Evolutionary conservation across 2,113 vertebrate species (phyloP), one percentile per base, ranked within the genome.

Genomic region (Harpagus bidentatus): DNA sequence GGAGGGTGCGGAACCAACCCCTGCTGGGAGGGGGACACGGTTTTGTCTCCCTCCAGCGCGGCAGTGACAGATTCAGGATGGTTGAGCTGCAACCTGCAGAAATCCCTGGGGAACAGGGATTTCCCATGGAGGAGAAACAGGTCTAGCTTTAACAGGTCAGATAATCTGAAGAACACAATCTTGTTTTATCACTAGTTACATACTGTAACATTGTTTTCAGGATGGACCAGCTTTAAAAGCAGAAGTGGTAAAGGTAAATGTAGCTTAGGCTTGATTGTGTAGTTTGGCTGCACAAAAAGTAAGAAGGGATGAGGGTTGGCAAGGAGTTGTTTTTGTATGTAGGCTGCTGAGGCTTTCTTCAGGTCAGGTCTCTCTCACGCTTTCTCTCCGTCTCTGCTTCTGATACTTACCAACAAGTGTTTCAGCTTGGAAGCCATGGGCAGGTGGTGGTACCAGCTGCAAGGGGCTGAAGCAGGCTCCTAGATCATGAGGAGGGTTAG

Each of bases 1-100:
- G 1, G 21, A 8, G 13, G 9, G 6, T 48, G 45, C 48, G 32
- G 52, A 82, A 77, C 16, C n/a, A 82, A 1, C 13, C 20, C 14
- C 1, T 16, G 55, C 1, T 31, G n/a, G 36, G 53, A 62, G 18
- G 2, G 22, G 19, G 13, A 25, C 17, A 10, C 0, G 3, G 16
- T 63, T 89, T 48, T 1, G 0, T 67, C 40, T 69, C 36, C 28
- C 11, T 77, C n/a, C 50, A 70, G 36, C 1, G 0, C 36, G 45
- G 42, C 36, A 58, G 53, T 17, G 31, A 25, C 38, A 43, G 43
- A 29, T 47, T 65, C 43, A 59, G 25, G 34, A 28, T 21, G 15
- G 21, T 52, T 53, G 38, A 50, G 32, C 26, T 67, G 40, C 40
- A 85, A 3, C 21, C 36, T 62, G 53, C 48, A 63, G 43, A 76